phyloP scores from a whole-genome alignment of 2,888 invertebrate genomes.

The Palloptera scutellata region DNA sequence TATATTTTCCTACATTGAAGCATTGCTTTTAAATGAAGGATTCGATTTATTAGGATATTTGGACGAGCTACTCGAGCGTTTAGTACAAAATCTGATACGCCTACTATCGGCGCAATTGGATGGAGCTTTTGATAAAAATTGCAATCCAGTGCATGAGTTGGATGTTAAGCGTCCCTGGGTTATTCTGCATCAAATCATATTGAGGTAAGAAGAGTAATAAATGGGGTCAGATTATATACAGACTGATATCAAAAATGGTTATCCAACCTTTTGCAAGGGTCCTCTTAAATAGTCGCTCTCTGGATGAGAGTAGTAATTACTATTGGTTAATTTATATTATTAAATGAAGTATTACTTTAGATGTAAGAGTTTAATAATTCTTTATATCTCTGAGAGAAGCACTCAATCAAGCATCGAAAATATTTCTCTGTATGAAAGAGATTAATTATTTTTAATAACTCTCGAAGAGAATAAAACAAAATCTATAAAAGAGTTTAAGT shows the following conservation, averaged over 20 bases:
- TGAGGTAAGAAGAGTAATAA: conserved; percentile 63
- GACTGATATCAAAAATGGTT: background rate
- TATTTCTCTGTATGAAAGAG: too few relatives aligned
- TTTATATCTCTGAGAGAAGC: too few relatives aligned
- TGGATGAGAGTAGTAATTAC: too few relatives aligned
- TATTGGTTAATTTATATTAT: too few relatives aligned
- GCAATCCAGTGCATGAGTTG: conserved; percentile 72
- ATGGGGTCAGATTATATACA: background rate
- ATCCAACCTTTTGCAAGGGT: too few relatives aligned
- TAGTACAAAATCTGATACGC: conserved; percentile 40
- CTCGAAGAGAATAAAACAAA: too few relatives aligned
- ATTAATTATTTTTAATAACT: too few relatives aligned
- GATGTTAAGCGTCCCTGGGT: conserved; percentile 83
- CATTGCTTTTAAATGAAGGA: conserved; percentile 67
- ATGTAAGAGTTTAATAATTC: too few relatives aligned
- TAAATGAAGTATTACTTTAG: too few relatives aligned
- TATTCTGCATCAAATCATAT: conserved; percentile 80
- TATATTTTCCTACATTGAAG: conserved; percentile 64
- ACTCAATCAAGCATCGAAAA: too few relatives aligned
- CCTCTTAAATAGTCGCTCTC: too few relatives aligned
- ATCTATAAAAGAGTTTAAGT: too few relatives aligned
- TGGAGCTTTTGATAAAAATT: conserved; percentile 67
- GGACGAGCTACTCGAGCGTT: conserved; percentile 31
- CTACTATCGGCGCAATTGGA: conserved; percentile 76
- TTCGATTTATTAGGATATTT: conserved; percentile 58